Evolutionary conservation across 2,113 vertebrate species (phyloP).

Genomic region (Terrapene triunguis): DNA sequence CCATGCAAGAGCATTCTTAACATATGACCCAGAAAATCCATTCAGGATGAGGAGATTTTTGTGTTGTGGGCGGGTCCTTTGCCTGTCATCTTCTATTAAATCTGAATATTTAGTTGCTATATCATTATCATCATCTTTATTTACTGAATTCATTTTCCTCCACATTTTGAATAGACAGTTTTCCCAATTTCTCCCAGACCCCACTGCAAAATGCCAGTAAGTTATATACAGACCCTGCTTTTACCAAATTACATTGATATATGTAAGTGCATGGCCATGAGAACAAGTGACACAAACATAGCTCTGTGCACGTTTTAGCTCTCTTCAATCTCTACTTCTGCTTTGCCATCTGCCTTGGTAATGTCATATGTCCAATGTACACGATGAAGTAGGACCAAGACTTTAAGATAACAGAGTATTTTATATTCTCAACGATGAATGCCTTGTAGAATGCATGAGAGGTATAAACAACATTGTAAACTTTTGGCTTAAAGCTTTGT

Average conservation of each 20-base stretch:
- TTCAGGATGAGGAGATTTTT: background rate
- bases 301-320: background rate
- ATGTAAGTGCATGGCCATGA: slow-evolving; percentile 24
- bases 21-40: background rate
- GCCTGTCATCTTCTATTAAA: background rate
- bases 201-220: slow-evolving; percentile 94
- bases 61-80: background rate
- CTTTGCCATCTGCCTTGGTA: background rate
- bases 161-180: slow-evolving; percentile 87
- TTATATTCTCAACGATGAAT: background rate
- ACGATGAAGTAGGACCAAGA: background rate
- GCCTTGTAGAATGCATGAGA: background rate
- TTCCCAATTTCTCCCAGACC: slow-evolving; percentile 92
- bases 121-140: background rate
- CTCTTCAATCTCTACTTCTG: background rate
- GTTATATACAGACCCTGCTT: slow-evolving; percentile 61
- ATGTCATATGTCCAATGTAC: background rate
- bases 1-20: background rate
- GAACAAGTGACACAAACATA: background rate
- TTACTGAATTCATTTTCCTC: slow-evolving; percentile 62
- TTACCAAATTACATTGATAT: background rate
- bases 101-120: background rate
- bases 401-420: background rate
- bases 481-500: background rate
- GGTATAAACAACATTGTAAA: background rate